Evolutionary conservation across 1,140 invertebrate genomes (phyloP).

Genomic region (Artemia franciscana): DNA sequence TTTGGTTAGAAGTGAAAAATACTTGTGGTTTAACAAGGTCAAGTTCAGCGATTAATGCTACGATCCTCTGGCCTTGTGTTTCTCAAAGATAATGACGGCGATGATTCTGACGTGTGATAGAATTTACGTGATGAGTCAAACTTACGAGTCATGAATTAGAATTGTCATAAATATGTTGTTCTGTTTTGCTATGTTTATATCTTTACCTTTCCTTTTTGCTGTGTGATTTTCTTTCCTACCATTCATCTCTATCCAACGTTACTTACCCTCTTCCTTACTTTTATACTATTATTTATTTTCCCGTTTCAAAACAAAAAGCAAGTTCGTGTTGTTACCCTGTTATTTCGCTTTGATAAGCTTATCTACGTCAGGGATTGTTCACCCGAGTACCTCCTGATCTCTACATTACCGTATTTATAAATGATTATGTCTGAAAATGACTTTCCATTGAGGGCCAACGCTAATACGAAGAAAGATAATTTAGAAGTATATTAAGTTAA

Average conservation of each 20-base stretch:
- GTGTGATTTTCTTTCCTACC: background rate
- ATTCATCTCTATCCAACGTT: background rate
- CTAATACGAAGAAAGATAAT: too few relatives aligned
- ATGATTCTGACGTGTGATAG: too few relatives aligned
- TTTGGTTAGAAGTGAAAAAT: background rate
- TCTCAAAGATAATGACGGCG: background rate
- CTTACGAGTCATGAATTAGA: background rate
- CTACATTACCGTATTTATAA: too few relatives aligned
- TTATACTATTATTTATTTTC: background rate
- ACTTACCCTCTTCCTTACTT: background rate
- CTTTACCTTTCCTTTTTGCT: background rate
- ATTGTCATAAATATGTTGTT: background rate
- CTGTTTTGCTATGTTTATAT: background rate
- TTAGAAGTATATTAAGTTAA: too few relatives aligned
- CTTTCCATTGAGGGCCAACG: too few relatives aligned
- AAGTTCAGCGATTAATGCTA: background rate
- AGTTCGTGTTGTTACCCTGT: background rate
- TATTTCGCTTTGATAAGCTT: background rate
- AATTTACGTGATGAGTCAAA: too few relatives aligned
- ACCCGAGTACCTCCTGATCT: background rate
- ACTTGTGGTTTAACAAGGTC: background rate
- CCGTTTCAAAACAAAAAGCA: background rate
- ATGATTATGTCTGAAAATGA: too few relatives aligned
- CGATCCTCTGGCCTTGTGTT: background rate
- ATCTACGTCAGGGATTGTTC: background rate